These are phyloP conservation scores for Antedon mediterranea DNA, from an alignment of 53 echinoderm and acorn worm genomes.

Conservation along the genomic window DNA sequence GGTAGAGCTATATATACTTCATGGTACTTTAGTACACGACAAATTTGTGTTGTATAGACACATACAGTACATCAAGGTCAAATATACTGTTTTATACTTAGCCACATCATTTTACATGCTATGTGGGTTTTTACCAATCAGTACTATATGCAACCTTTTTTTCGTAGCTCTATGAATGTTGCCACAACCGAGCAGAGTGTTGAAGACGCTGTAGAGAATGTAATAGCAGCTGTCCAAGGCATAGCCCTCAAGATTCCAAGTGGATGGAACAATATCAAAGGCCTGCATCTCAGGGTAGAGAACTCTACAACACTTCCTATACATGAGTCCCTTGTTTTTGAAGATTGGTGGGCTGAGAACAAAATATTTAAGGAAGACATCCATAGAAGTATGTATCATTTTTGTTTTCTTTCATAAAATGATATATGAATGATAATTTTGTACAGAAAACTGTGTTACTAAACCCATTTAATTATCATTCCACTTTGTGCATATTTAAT, in stretches of 20 bases:
- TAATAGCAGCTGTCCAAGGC: conserved; percentile 40
- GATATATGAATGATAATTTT: no score
- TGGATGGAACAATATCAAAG: conserved; percentile 82
- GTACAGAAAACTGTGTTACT: no score
- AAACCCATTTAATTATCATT: no score
- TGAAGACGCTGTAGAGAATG: conserved; percentile 50
- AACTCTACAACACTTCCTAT: conserved; percentile 67
- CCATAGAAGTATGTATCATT: conserved; percentile 12
- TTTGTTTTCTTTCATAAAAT: background rate
- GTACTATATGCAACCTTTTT: no score
- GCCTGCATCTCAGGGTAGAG: conserved; percentile 54
- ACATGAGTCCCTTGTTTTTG: conserved; percentile 45
- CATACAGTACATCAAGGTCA: no score
- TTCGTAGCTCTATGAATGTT: conserved; percentile 32
- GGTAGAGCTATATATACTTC: no score
- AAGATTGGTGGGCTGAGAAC: conserved; percentile 35
- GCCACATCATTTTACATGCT: no score
- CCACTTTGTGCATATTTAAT: no score
- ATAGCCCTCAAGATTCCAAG: conserved; percentile 26
- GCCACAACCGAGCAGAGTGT: conserved; percentile 49
- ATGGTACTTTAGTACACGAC: no score
- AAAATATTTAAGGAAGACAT: conserved; percentile 9
- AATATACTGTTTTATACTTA: no score
- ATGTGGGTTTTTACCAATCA: no score
- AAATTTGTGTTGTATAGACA: no score